These are phyloP conservation scores for Cryptocheilus praepositus DNA, from an alignment of 2,888 invertebrate genomes.

Conservation along the genomic window DNA sequence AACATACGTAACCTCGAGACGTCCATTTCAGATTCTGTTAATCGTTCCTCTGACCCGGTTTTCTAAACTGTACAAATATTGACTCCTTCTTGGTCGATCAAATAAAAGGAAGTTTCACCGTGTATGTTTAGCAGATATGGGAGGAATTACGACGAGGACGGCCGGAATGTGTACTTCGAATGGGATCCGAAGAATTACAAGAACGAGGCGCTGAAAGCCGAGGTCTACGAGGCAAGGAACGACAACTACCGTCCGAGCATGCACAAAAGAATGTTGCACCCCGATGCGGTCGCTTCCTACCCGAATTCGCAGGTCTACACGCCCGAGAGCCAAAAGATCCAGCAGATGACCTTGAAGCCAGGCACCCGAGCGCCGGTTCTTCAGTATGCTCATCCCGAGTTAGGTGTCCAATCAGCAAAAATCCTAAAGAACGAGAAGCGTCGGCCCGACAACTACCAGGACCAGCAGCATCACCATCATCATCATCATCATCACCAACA, in stretches of 20 bases:
- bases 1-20: too few species aligned
- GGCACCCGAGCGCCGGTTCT: slow-evolving; percentile 85
- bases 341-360: slow-evolving; percentile 80
- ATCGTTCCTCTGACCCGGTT: too few species aligned
- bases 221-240: slow-evolving; percentile 65
- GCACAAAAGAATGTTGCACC: slow-evolving; percentile 84
- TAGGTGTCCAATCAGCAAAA: slow-evolving; percentile 86
- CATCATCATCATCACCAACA: background rate
- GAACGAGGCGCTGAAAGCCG: slow-evolving; percentile 64
- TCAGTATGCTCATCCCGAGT: slow-evolving; percentile 87
- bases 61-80: too few species aligned
- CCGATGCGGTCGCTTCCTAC: slow-evolving; percentile 78
- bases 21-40: too few species aligned
- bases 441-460: slow-evolving; percentile 62
- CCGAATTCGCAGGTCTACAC: slow-evolving; percentile 82
- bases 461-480: slow-evolving; percentile 46
- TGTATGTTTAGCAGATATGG: slow-evolving; percentile 56
- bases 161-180: slow-evolving; percentile 65
- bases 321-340: slow-evolving; percentile 78
- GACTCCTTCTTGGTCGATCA: too few species aligned
- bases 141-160: slow-evolving; percentile 59
- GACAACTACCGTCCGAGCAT: slow-evolving; percentile 77
- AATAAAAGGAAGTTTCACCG: background rate
- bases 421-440: slow-evolving; percentile 67
- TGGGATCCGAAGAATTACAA: slow-evolving; percentile 67